Evolutionary conservation across 2,113 vertebrate genomes (phyloP).

Genomic region (Bathybates hornii): DNA sequence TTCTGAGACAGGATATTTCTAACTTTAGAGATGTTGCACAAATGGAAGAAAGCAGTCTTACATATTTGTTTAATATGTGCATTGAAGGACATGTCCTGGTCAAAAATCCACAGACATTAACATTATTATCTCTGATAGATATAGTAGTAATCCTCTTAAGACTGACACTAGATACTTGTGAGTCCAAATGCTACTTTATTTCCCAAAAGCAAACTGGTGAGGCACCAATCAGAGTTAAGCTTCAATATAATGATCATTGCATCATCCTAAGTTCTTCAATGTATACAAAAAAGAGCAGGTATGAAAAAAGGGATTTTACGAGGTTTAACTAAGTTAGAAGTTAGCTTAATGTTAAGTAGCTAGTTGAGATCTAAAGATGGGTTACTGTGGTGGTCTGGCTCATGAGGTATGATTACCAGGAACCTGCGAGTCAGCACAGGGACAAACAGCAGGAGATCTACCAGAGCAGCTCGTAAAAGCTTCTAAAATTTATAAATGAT

Average conservation of each 20-base stretch:
- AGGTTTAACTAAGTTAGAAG: neutral
- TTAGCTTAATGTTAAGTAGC: neutral
- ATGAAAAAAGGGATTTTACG: fast-evolving
- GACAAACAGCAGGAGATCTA: neutral
- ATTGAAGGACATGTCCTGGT: fast-evolving
- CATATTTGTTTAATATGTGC: neutral
- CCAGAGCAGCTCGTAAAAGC: fast-evolving
- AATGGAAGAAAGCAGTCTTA: neutral
- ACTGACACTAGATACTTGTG: neutral
- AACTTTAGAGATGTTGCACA: fast-evolving
- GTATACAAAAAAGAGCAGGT: neutral
- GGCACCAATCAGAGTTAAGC: neutral
- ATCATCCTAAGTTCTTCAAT: neutral
- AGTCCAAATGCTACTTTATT: neutral
- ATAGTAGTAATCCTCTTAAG: neutral
- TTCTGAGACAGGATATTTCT: neutral
- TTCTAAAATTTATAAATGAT: fast-evolving
- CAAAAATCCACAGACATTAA: neutral
- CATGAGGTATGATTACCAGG: neutral
- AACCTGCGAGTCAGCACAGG: neutral
- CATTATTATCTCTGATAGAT: neutral
- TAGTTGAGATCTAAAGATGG: neutral
- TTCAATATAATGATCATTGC: fast-evolving
- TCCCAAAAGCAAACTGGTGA: neutral
- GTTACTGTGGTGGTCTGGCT: neutral